A percentile compares a stretch with the other conserved stretches of the same genome.
phyloP scores from a whole-genome alignment of 2,888 invertebrate species.

The Urechis unicinctus region DNA sequence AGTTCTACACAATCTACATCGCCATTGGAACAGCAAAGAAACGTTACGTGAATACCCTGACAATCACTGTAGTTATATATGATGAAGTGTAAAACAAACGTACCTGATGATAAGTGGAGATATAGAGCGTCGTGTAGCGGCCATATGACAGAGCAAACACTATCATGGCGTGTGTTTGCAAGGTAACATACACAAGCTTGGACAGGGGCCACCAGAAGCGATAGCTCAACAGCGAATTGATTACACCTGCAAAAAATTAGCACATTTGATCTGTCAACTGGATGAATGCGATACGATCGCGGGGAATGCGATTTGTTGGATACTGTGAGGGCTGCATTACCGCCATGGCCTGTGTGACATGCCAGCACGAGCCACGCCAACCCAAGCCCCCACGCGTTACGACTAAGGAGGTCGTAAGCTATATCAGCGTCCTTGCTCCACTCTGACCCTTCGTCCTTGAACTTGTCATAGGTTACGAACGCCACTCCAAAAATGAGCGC shows the following conservation, averaged over 20 bases:
- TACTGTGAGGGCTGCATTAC: background rate
- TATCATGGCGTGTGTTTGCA: conserved; percentile 12
- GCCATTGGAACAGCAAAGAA: too few species aligned
- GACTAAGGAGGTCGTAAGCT: conserved; percentile 12
- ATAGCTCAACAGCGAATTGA: conserved; percentile 8
- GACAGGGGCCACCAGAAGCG: conserved; percentile 7
- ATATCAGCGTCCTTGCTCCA: conserved; percentile 9
- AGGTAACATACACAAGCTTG: conserved; percentile 8
- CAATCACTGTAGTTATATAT: too few species aligned
- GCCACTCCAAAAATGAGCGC: background rate
- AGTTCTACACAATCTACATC: too few species aligned
- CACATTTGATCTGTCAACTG: too few species aligned
- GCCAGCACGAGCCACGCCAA: conserved; percentile 16
- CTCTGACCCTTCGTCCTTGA: conserved; percentile 1
- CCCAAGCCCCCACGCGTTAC: conserved; percentile 14
- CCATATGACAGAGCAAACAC: conserved; percentile 13
- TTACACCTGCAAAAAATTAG: conserved; percentile 7
- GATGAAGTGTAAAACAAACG: too few species aligned
- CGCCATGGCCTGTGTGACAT: conserved; percentile 11
- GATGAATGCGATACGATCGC: too few species aligned
- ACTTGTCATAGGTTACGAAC: conserved; percentile 5
- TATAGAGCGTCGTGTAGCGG: conserved; percentile 5
- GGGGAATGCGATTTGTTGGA: background rate
- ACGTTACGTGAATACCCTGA: too few species aligned
- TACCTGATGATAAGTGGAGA: conserved; percentile 9